Base-by-base conservation (phyloP, 2,797 vertebrate species). In the Spea hammondii region DNA sequence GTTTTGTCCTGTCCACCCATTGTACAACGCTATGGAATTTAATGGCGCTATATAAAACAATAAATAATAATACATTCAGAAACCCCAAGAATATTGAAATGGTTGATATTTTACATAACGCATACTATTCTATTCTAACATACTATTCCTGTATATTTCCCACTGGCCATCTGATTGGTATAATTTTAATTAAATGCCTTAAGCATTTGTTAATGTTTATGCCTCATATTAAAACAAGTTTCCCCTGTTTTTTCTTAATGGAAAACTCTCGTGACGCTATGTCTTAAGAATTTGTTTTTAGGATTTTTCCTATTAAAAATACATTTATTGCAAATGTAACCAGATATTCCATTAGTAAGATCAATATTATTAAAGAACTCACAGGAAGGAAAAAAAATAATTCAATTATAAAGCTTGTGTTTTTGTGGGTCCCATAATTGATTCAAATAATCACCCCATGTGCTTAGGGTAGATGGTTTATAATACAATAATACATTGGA, bases 311-410 rank as follows among this genome's bases (percentile, higher is more conserved):
- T 32, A 32, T 32, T 32, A 32, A 32, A 32, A 32, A 32, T 32
- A 32, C 32, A 32, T 32, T 32, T 32, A 32, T 32, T 65, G 67
- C 50, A 53, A 17, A 53, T 14, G 32, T 62, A 70, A 70, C 32
- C 11, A 13, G 8, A 6, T 54, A 70, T 70, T 14, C 49, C 50
- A 47, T 77, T 77, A 68, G 59, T 77, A 69, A 14, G 44, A 45
- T 46, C 57, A 72, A 78, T 73, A 73, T 79, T 79, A 73, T 73
- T 79, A 51, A 46, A 60, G 65, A 57, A n/a, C 53, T 70, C 46
- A 13, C 55, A 65, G 13, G 51, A 5, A 13, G 9, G 8, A 48
- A 77, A 64, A 45, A 49, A 68, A 65, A 53, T 67, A 69, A 79
- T 54, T 69, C 46, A 68, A 69, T 79, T 74, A 79, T 13, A 66